These are phyloP conservation scores for Stenopsyche tienmushanensis DNA, from an alignment of 1,140 invertebrate species.

Conservation along the genomic window DNA sequence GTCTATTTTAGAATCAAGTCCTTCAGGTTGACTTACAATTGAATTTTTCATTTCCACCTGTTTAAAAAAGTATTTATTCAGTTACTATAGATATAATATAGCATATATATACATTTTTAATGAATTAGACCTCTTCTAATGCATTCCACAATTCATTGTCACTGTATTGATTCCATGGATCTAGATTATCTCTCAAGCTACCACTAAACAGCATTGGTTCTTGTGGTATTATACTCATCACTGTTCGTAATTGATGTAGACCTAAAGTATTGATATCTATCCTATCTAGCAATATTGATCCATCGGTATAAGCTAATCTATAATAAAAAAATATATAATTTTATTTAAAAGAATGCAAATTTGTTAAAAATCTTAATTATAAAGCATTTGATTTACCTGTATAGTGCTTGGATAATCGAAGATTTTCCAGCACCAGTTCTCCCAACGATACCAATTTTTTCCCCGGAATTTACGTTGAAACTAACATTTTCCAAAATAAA, in stretches of 20 bases:
- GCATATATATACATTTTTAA: not conserved
- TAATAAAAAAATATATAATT: slow-evolving; percentile 8
- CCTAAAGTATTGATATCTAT: slow-evolving; percentile 54
- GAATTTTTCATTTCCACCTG: slow-evolving; percentile 63
- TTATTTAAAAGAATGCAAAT: not conserved
- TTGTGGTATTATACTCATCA: slow-evolving; percentile 78
- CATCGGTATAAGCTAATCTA: slow-evolving; percentile 61
- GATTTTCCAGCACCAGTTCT: slow-evolving; percentile 81
- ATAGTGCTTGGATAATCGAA: slow-evolving; percentile 69
- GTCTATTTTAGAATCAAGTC: slow-evolving; percentile 59
- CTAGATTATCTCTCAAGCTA: slow-evolving; percentile 66
- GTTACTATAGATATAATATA: not conserved
- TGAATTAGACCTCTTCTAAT: slow-evolving; percentile 64
- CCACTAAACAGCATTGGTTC: slow-evolving; percentile 70
- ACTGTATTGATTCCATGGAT: slow-evolving; percentile 61
- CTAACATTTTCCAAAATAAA: slow-evolving; percentile 62
- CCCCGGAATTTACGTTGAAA: slow-evolving; percentile 57
- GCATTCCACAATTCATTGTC: slow-evolving; percentile 71
- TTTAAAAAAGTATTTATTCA: not conserved
- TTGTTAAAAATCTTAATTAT: not conserved
- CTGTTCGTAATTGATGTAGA: slow-evolving; percentile 63
- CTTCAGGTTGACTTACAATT: slow-evolving; percentile 54
- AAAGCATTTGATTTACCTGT: slow-evolving; percentile 48
- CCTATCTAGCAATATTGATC: slow-evolving; percentile 55
- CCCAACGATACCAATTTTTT: slow-evolving; percentile 68